These are phyloP conservation scores for Xiphorhynchus elegans DNA, from an alignment of 2,113 vertebrate species.

Conservation along the genomic window DNA sequence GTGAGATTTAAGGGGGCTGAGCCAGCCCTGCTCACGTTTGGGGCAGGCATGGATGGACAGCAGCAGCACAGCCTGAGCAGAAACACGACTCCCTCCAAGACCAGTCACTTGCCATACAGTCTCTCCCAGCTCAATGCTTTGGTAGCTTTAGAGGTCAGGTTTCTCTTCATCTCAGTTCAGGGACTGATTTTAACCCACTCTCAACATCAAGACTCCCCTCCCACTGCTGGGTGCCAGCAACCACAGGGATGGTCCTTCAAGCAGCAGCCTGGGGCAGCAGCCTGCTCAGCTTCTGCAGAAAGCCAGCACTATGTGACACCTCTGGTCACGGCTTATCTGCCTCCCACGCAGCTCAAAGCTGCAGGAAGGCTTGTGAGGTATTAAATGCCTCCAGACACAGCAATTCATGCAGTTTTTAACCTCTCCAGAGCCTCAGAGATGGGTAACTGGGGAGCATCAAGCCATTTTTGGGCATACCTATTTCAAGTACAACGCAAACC, in stretches of 20 bases:
- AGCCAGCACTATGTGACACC: not conserved
- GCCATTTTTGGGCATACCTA: not conserved
- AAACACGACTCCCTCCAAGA: not conserved
- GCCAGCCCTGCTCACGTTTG: fast-evolving
- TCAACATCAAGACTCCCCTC: not conserved
- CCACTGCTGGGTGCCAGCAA: not conserved
- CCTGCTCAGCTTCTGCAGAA: not conserved
- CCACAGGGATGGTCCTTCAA: not conserved
- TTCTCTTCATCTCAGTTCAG: not conserved
- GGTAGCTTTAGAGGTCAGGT: not conserved
- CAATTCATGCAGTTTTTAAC: not conserved
- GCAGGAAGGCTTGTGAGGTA: not conserved
- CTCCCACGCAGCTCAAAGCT: not conserved
- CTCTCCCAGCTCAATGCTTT: not conserved
- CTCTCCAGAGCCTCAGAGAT: not conserved
- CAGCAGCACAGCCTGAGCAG: not conserved
- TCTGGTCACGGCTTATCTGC: not conserved
- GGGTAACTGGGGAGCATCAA: not conserved
- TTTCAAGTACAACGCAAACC: not conserved
- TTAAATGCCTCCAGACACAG: not conserved
- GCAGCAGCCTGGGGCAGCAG: not conserved
- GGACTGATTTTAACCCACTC: not conserved
- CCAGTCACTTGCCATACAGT: not conserved
- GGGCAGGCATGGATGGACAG: not conserved
- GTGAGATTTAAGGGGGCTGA: not conserved